Evolutionary conservation across 2,888 invertebrate species (phyloP).

Genomic region (Malthinus seriepunctatus): DNA sequence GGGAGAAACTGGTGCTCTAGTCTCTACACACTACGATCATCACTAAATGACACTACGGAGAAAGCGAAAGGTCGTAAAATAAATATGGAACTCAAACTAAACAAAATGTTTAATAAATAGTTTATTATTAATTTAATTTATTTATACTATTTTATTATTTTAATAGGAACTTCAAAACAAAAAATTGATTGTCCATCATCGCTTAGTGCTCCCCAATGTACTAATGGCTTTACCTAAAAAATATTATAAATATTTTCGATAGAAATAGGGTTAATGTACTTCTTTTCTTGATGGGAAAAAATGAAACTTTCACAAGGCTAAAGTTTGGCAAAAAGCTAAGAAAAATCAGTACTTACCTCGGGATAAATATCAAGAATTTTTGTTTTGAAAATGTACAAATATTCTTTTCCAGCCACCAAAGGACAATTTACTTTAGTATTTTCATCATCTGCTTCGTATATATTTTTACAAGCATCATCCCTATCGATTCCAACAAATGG

Average conservation of each 20-base stretch:
- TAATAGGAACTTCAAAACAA: conserved; percentile 74
- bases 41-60: too few species aligned
- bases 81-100: too few species aligned
- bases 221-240: conserved; percentile 61
- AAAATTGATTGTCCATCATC: conserved; percentile 55
- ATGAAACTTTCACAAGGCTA: too few species aligned
- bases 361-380: conserved; percentile 61
- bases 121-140: not conserved
- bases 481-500: conserved; percentile 81
- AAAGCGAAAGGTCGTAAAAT: too few species aligned
- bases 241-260: conserved; percentile 30
- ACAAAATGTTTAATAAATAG: too few species aligned
- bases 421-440: conserved; percentile 67
- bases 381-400: conserved; percentile 70
- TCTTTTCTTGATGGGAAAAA: too few species aligned
- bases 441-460: conserved; percentile 64
- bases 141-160: conserved; percentile 55
- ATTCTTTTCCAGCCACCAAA: conserved; percentile 67
- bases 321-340: too few species aligned
- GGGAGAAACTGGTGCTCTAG: too few species aligned
- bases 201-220: conserved; percentile 66
- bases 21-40: too few species aligned
- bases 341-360: conserved; percentile 57
- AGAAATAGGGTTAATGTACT: too few species aligned
- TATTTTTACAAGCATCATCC: conserved; percentile 65